Base-by-base conservation (phyloP, 2,113 vertebrate genomes). In the Pelecanus crispus region DNA sequence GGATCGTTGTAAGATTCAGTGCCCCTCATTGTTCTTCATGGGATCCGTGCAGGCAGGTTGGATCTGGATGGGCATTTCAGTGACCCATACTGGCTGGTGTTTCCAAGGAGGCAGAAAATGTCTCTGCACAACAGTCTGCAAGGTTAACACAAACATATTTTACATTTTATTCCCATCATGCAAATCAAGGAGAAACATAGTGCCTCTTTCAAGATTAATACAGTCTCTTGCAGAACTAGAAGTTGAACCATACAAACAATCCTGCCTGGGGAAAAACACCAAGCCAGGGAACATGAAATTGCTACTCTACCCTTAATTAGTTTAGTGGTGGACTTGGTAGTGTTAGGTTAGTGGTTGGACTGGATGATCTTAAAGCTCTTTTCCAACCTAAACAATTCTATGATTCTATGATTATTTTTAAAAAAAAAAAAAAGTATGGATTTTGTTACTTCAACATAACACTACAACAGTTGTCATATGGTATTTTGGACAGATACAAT, bases 1-100 rank as follows among this genome's bases (percentile, higher is more conserved):
- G 13, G 18, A 5, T 49, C 1, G 0, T 3, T 32, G 16, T 22
- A 44, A 24, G 63, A n/a, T 58, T 29, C 0, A 2, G 42, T 10
- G 36, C 24, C 20, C 15, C 9, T 59, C 40, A 7, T 53, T 20
- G 13, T 52, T 77, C 45, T 52, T 52, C 15, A 24, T 10, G 32
- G 63, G n/a, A 42, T 75, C 31, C 19, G 11, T 17, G 61, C 16
- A 42, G 49, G 36, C 26, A 36, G 38, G n/a, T 40, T 80, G 62
- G 21, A 59, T 50, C 32, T 58, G 65, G 55, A 28, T 10, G 53
- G 63, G 31, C 24, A 28, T 53, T 71, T 80, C 62, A 40, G 31
- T 68, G 29, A 68, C 44, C 55, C 13, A 10, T 13, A 9, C 38
- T 75, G 58, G 21, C 56, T 50, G 29, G 19, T 0, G 1, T 45